Evolutionary conservation across 2,113 vertebrate genomes (phyloP).

Genomic region (Nanorana parkeri): DNA sequence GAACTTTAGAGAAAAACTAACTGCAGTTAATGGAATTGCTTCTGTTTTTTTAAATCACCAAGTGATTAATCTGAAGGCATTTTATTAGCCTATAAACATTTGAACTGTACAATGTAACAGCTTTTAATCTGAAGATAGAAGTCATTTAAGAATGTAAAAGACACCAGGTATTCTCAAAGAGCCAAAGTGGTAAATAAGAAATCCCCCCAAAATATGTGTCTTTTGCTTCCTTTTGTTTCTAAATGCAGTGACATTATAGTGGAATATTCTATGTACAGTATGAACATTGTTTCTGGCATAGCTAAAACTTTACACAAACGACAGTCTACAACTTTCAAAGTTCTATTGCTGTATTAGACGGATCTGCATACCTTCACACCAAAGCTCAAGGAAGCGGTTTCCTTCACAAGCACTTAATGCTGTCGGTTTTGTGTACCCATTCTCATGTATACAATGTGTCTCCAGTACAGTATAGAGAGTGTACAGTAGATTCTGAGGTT

Average conservation of each 20-base stretch:
- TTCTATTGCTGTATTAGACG: conserved; percentile 25
- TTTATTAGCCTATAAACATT: no score
- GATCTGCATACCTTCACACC: background rate
- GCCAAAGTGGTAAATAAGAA: no score
- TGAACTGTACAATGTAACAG: no score
- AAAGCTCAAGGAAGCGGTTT: conserved; percentile 12
- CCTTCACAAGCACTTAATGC: background rate
- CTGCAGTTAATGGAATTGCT: no score
- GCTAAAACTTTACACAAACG: background rate
- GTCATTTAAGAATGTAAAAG: no score
- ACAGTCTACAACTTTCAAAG: background rate
- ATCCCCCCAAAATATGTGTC: no score
- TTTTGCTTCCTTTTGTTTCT: no score
- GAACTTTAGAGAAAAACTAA: no score
- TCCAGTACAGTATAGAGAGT: conserved; percentile 22
- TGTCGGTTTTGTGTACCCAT: background rate
- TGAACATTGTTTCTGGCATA: background rate
- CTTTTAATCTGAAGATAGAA: no score
- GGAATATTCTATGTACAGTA: background rate
- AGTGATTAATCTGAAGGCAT: no score
- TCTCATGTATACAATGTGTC: conserved; percentile 10
- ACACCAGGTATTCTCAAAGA: no score
- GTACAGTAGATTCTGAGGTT: conserved; percentile 39
- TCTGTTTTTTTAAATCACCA: no score
- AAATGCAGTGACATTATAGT: background rate